Percentiles rank a stretch among this genome's conserved stretches.
phyloP scores from a whole-genome alignment of 2,888 invertebrate species.

The Endomychus coccineus region DNA sequence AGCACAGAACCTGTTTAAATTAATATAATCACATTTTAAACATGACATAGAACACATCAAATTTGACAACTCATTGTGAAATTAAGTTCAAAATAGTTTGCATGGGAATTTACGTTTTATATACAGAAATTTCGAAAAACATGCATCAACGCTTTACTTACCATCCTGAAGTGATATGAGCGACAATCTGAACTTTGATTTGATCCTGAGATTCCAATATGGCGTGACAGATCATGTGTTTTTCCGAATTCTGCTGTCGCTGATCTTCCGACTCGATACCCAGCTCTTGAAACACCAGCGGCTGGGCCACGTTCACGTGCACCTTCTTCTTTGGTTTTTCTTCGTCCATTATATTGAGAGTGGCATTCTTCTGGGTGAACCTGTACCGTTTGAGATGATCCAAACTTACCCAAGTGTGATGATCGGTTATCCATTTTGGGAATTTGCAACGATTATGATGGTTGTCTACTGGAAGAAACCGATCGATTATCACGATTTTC shows the following conservation, averaged over 20 bases:
- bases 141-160: constrained; percentile 48
- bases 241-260: constrained; percentile 44
- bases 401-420: constrained; percentile 73
- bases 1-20: too few species aligned
- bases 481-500: too few species aligned
- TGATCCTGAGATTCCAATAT: constrained; percentile 52
- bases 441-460: constrained; percentile 71
- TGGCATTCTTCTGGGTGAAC: constrained; percentile 66
- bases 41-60: too few species aligned
- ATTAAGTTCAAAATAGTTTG: too few species aligned
- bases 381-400: constrained; percentile 67
- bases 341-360: constrained; percentile 47
- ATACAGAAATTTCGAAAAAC: too few species aligned
- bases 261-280: constrained; percentile 40
- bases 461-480: constrained; percentile 54
- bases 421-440: constrained; percentile 69
- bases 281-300: constrained; percentile 35
- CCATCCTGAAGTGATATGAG: constrained; percentile 73
- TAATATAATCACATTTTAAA: too few species aligned
- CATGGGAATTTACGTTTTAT: too few species aligned
- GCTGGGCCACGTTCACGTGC: constrained; percentile 36
- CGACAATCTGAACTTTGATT: constrained; percentile 59
- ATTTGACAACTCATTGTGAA: too few species aligned
- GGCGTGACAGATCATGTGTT: constrained; percentile 56
- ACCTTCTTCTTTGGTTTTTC: constrained; percentile 26